Conservation (phyloP, 1,140 invertebrate genomes). For the Drosophila auraria region DNA sequence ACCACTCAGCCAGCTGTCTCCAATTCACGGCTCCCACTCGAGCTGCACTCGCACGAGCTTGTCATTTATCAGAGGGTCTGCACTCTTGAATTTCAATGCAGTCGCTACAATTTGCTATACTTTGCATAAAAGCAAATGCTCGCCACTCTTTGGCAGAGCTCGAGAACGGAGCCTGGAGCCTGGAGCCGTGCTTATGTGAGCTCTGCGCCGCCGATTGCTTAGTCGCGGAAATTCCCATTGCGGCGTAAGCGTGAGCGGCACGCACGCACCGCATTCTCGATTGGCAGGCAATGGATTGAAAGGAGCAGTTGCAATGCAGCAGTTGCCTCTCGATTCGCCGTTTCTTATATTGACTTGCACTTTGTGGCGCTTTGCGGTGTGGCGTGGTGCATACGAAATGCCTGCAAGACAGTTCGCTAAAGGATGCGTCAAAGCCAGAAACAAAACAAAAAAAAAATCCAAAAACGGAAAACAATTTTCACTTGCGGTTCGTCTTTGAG, state of each 20-base stretch:
- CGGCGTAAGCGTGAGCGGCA: slow-evolving; percentile 17
- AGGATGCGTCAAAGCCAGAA: slow-evolving; percentile 10
- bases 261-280: slow-evolving; percentile 45
- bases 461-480: slow-evolving; percentile 49
- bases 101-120: slow-evolving; percentile 60
- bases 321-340: slow-evolving; percentile 17
- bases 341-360: slow-evolving; percentile 69
- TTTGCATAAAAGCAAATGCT: slow-evolving; percentile 73
- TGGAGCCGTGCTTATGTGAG: slow-evolving; percentile 24
- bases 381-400: slow-evolving; percentile 60
- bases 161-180: background rate
- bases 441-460: background rate
- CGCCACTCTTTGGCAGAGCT: slow-evolving; percentile 21
- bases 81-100: slow-evolving; percentile 60
- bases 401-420: slow-evolving; percentile 53
- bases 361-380: slow-evolving; percentile 60
- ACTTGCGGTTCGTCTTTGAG: slow-evolving; percentile 59
- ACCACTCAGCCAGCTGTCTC: slow-evolving; percentile 6
- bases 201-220: slow-evolving; percentile 47
- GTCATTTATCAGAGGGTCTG: slow-evolving; percentile 63
- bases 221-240: slow-evolving; percentile 44
- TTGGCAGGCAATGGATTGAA: slow-evolving; percentile 61
- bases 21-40: slow-evolving; percentile 14
- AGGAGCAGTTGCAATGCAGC: slow-evolving; percentile 32
- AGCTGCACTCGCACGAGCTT: slow-evolving; percentile 53